Evolutionary conservation across 1,140 invertebrate genomes (phyloP).

Genomic region (Venturia canescens): DNA sequence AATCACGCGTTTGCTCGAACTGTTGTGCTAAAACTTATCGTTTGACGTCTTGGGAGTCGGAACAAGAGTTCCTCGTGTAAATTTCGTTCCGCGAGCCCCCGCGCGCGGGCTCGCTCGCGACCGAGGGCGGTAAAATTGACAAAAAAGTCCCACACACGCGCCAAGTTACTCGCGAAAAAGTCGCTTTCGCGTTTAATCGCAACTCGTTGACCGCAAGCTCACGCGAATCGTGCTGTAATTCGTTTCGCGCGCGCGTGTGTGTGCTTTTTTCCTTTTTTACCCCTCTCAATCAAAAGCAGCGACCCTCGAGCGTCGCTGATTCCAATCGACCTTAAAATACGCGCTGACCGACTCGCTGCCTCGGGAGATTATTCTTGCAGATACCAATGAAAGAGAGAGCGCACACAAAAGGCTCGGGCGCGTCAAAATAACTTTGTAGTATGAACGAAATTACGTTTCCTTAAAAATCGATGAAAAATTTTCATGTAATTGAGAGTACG

Average conservation of each 20-base stretch:
- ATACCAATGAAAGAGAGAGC: conserved; percentile 6
- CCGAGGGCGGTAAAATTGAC: background rate
- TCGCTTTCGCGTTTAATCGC: conserved; percentile 28
- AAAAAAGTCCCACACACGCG: no score
- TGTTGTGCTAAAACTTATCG: background rate
- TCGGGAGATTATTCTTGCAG: conserved; percentile 47
- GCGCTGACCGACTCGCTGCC: conserved; percentile 10
- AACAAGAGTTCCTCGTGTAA: background rate
- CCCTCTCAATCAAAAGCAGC: conserved; percentile 10
- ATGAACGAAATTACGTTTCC: background rate
- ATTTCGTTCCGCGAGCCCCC: background rate
- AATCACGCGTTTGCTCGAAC: background rate
- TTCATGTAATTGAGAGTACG: no score
- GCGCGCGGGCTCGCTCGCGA: no score
- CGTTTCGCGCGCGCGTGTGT: conserved; percentile 1
- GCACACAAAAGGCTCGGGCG: background rate
- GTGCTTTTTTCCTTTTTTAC: background rate
- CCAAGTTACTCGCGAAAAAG: no score
- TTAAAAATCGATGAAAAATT: background rate
- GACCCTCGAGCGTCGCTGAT: conserved; percentile 7
- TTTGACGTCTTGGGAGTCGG: background rate
- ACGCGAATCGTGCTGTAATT: conserved; percentile 29
- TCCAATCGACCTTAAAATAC: conserved; percentile 32
- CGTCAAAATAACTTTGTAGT: background rate
- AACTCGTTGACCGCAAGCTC: conserved; percentile 37